Conservation (phyloP, 2,113 vertebrate species). For the Poicephalus gulielmi region DNA sequence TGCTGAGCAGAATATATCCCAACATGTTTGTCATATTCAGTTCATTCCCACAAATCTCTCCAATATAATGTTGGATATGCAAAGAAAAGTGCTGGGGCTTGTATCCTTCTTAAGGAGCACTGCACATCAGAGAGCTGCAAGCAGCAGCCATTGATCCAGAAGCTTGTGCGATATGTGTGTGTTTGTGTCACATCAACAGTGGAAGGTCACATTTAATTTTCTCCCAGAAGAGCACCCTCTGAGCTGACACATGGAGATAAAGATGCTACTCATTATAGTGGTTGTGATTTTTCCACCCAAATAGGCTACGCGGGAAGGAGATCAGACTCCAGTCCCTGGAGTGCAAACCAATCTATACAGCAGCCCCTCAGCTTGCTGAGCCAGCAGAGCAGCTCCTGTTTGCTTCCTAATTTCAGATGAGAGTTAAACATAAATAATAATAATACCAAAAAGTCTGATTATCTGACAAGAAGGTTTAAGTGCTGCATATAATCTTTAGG, state of each 20-base stretch:
- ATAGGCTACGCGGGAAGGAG: background rate
- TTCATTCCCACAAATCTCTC: background rate
- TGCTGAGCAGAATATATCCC: background rate
- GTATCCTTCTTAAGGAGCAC: background rate
- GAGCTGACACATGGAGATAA: constrained; percentile 32
- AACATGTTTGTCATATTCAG: background rate
- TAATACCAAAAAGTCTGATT: constrained; percentile 21
- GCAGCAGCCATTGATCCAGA: constrained; percentile 1
- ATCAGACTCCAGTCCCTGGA: background rate
- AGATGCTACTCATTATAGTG: constrained; percentile 35
- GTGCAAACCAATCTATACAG: background rate
- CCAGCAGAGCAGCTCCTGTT: background rate
- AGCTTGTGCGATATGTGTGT: background rate
- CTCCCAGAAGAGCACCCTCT: constrained; percentile 15
- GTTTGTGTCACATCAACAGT: background rate
- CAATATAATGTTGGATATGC: background rate
- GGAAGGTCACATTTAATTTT: constrained; percentile 52
- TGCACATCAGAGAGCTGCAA: background rate
- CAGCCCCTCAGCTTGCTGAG: constrained; percentile 21
- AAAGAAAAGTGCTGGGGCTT: background rate
- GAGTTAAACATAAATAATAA: constrained; percentile 28
- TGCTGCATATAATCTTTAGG: background rate
- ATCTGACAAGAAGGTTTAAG: background rate
- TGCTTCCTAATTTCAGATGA: constrained; percentile 44
- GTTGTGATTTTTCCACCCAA: constrained; percentile 56